These are phyloP conservation scores for Eriocheir sinensis DNA, from an alignment of 1,140 invertebrate genomes.

Conservation along the genomic window DNA sequence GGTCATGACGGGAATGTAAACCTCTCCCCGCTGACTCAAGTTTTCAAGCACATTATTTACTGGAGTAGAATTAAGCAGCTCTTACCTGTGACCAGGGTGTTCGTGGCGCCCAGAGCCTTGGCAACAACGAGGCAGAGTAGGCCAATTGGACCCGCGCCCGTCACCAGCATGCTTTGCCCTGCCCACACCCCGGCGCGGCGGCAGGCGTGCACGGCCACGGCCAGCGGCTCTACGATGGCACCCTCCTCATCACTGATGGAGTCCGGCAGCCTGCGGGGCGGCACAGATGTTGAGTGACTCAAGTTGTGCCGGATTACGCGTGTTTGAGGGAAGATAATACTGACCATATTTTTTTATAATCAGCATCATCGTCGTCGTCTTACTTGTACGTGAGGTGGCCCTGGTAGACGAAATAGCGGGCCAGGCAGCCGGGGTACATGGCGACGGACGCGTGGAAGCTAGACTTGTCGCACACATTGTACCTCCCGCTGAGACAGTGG, in stretches of 20 bases:
- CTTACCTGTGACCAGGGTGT: constrained; percentile 91
- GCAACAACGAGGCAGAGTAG: constrained; percentile 91
- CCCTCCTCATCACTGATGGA: constrained; percentile 95
- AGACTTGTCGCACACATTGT: constrained; percentile 94
- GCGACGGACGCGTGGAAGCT: constrained; percentile 93
- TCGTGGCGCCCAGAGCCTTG: constrained; percentile 93
- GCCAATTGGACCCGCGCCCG: constrained; percentile 96
- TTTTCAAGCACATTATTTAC: no score
- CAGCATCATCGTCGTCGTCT: background rate
- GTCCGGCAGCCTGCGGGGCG: constrained; percentile 89
- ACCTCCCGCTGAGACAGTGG: constrained; percentile 92
- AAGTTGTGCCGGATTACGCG: no score
- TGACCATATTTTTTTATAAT: no score
- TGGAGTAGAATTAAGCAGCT: background rate
- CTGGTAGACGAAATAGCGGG: constrained; percentile 84
- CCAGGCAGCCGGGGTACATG: constrained; percentile 92
- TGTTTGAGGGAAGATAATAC: no score
- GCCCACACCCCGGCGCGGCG: constrained; percentile 88
- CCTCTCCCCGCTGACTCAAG: no score
- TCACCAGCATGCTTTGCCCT: constrained; percentile 91
- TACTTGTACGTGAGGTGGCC: background rate
- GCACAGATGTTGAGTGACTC: no score
- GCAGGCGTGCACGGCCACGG: constrained; percentile 96
- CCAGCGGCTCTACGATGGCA: constrained; percentile 94
- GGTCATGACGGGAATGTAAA: no score